These are phyloP conservation scores for Equus quagga DNA, from an alignment of 2,113 vertebrate genomes.

Conservation along the genomic window DNA sequence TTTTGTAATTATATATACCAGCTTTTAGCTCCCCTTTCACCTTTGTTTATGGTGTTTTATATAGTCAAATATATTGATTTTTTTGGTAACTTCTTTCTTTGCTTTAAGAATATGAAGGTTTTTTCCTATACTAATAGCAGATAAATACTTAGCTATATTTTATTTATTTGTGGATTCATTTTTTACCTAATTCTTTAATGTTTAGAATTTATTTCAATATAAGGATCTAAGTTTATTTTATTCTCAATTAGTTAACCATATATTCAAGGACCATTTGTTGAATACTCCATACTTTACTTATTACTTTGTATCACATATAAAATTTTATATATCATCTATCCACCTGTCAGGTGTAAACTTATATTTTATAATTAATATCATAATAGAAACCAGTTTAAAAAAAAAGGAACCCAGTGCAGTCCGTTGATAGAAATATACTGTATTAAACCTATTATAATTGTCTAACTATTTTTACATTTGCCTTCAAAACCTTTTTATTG, in stretches of 20 bases:
- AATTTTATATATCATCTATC: not conserved
- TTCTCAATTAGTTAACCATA: not conserved
- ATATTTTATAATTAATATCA: not conserved
- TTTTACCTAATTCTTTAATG: not conserved
- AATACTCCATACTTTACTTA: not conserved
- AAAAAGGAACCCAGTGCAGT: not conserved
- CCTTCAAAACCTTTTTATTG: not conserved
- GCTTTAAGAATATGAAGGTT: not conserved
- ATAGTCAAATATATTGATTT: not conserved
- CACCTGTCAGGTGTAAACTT: not conserved
- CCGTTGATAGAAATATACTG: not conserved
- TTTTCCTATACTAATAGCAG: not conserved
- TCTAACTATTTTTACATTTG: not conserved
- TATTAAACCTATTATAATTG: not conserved
- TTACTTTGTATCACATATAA: not conserved
- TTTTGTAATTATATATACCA: not conserved
- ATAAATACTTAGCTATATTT: not conserved
- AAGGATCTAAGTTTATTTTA: not conserved
- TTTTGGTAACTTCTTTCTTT: slow-evolving; percentile 7
- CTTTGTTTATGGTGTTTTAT: not conserved
- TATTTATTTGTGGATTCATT: not conserved
- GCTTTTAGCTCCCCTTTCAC: not conserved
- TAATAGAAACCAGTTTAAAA: not conserved
- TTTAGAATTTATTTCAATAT: slow-evolving; percentile 53
- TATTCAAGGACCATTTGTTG: not conserved